Evolutionary conservation across 2,888 invertebrate species (phyloP).

Genomic region (Dynastes tityus): DNA sequence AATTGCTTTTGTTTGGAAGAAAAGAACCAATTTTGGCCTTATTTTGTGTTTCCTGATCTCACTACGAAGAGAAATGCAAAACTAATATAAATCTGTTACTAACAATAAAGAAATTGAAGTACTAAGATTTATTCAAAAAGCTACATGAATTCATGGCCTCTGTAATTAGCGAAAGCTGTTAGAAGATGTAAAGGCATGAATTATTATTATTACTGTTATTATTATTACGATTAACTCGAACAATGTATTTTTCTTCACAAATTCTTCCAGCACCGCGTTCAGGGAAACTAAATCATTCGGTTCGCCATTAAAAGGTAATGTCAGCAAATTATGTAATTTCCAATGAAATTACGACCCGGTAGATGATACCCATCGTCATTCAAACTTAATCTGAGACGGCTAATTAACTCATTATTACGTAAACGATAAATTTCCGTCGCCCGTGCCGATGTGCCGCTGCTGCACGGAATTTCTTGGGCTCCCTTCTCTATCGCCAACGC

Average conservation of each 20-base stretch:
- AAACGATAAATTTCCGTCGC: constrained; percentile 27
- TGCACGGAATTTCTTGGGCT: constrained; percentile 12
- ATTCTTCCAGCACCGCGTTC: background rate
- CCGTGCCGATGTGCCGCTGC: background rate
- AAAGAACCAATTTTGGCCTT: too few species aligned
- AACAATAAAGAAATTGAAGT: too few species aligned
- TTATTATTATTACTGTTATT: too few species aligned
- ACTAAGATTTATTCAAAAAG: too few species aligned
- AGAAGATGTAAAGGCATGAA: too few species aligned
- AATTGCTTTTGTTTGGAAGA: too few species aligned
- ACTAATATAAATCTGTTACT: too few species aligned
- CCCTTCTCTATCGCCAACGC: background rate
- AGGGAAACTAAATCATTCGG: background rate
- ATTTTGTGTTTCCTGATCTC: too few species aligned
- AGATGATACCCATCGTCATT: constrained; percentile 28
- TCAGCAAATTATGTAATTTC: constrained; percentile 32
- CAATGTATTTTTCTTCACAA: background rate
- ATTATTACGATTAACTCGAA: too few species aligned
- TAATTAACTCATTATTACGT: constrained; percentile 32
- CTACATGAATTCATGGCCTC: too few species aligned
- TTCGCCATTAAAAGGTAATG: constrained; percentile 13
- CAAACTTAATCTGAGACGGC: constrained; percentile 28
- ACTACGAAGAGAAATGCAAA: too few species aligned
- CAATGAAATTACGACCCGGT: constrained; percentile 21
- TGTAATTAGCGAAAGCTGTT: too few species aligned